Conservation (phyloP, 2,113 vertebrate species). For the Shinisaurus crocodilurus region DNA sequence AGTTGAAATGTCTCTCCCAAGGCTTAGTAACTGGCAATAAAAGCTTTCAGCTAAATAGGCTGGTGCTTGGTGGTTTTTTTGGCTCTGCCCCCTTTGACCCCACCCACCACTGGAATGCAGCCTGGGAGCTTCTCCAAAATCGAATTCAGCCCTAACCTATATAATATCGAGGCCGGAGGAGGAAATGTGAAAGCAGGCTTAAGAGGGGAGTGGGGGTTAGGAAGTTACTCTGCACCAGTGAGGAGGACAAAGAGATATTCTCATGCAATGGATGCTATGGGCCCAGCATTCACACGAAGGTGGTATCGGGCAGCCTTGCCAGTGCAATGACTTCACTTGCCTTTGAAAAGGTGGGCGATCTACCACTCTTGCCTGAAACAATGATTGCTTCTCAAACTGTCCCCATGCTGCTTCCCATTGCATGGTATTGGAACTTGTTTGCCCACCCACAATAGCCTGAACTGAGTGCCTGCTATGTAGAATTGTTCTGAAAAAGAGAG, state of each 20-base stretch:
- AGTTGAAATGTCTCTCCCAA: too few species aligned
- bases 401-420: too few species aligned
- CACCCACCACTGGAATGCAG: too few species aligned
- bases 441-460: background rate
- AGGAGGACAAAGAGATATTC: background rate
- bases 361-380: background rate
- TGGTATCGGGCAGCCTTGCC: background rate
- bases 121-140: too few species aligned
- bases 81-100: too few species aligned
- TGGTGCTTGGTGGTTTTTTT: too few species aligned
- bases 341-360: background rate
- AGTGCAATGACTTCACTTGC: too few species aligned
- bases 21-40: too few species aligned
- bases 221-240: background rate
- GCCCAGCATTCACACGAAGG: background rate
- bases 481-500: background rate
- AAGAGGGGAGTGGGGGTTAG: background rate
- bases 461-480: background rate
- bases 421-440: background rate
- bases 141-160: too few species aligned
- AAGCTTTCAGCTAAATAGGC: too few species aligned
- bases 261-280: background rate
- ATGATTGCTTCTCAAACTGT: background rate
- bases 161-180: rapidly evolving
- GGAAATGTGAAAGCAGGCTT: rapidly evolving